phyloP scores from a whole-genome alignment of 2,797 vertebrate genomes.

The Parotocinclus haroldoi region DNA sequence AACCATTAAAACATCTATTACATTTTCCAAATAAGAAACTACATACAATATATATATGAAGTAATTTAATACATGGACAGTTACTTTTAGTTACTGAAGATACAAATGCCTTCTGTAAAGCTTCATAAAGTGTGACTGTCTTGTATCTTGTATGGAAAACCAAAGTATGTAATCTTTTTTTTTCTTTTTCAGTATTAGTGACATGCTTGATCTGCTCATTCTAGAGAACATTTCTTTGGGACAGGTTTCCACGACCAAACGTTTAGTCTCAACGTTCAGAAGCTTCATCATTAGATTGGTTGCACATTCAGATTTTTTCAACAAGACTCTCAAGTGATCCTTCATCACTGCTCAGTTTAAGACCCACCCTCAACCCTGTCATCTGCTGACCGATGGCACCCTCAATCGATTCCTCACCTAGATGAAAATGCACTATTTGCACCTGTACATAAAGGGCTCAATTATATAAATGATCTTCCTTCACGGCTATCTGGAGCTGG shows the following conservation, averaged over 20 bases:
- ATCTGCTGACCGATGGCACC: conserved; percentile 6
- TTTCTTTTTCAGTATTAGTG: too few relatives aligned
- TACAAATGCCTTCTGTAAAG: too few relatives aligned
- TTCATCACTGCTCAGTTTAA: conserved; percentile 3
- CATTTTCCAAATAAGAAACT: too few relatives aligned
- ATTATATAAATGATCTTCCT: conserved; percentile 22
- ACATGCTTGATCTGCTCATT: too few relatives aligned
- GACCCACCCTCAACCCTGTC: neutral
- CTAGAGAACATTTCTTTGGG: too few relatives aligned
- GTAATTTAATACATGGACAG: too few relatives aligned
- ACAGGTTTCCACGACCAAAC: conserved; percentile 5
- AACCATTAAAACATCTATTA: too few relatives aligned
- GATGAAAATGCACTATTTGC: conserved; percentile 16
- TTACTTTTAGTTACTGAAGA: too few relatives aligned
- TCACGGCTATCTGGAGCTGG: conserved; percentile 13
- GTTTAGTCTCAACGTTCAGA: neutral
- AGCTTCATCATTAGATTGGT: conserved; percentile 21
- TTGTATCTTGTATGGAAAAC: too few relatives aligned
- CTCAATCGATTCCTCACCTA: conserved; percentile 1
- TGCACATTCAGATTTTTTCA: neutral
- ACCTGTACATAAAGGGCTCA: conserved; percentile 15
- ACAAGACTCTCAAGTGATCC: neutral
- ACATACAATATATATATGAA: too few relatives aligned
- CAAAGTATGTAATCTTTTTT: too few relatives aligned
- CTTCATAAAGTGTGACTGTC: too few relatives aligned